phyloP scores from a whole-genome alignment of 2,113 vertebrate genomes.

The Chlorodrepanis virens region DNA sequence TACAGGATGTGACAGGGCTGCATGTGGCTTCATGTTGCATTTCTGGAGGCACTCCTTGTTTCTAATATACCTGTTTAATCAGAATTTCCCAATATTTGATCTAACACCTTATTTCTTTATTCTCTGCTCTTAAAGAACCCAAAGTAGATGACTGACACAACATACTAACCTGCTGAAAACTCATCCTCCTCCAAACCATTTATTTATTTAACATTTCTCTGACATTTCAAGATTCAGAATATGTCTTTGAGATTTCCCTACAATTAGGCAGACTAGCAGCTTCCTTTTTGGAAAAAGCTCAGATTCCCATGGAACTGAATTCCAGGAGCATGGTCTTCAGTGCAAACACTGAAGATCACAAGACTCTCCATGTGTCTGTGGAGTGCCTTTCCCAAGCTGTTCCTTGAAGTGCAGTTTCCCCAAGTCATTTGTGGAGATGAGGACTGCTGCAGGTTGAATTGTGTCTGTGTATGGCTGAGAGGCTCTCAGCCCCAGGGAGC shows the following conservation, averaged over 20 bases:
- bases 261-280: neutral
- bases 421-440: neutral
- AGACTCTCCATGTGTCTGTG: neutral
- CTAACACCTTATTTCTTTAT: neutral
- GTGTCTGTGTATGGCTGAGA: neutral
- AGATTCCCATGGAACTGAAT: neutral
- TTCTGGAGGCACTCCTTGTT: neutral
- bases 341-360: neutral
- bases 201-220: neutral
- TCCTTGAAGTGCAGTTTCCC: neutral
- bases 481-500: neutral
- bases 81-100: neutral
- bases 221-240: neutral
- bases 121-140: neutral
- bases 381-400: neutral
- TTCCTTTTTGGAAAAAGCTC: neutral
- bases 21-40: accelerated
- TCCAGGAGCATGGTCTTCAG: neutral
- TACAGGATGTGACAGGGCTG: accelerated
- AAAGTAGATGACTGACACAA: neutral
- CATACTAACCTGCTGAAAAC: neutral
- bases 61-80: neutral
- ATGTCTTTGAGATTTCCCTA: neutral
- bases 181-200: neutral
- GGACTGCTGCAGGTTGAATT: neutral